A percentile compares a stretch with the other conserved stretches of the same genome.
Conservation (phyloP, 2,797 vertebrate genomes). For the Neopelma chrysocephalum region DNA sequence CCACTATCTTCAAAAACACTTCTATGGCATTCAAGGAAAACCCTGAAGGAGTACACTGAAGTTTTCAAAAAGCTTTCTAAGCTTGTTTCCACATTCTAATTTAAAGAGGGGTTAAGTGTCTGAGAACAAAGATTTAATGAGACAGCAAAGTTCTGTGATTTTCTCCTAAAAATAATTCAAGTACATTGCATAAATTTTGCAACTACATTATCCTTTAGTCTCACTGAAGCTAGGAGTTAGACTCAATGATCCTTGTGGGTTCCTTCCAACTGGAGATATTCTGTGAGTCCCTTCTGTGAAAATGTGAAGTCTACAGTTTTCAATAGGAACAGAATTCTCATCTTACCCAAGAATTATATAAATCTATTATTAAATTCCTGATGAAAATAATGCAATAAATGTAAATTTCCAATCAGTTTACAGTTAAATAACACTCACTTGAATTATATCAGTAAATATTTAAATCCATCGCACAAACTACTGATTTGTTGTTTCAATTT, state of each 20-base stretch:
- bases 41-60: background rate
- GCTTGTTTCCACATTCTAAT: background rate
- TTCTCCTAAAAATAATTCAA: background rate
- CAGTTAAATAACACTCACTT: background rate
- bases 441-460: background rate
- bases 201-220: background rate
- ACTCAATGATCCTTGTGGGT: background rate
- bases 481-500: background rate
- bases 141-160: background rate
- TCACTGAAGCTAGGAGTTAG: background rate
- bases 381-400: background rate
- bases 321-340: background rate
- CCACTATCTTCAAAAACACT: background rate
- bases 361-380: background rate
- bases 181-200: background rate
- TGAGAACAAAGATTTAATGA: background rate
- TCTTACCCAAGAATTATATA: background rate
- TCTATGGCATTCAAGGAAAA: background rate
- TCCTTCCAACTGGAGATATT: background rate
- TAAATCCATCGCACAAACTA: background rate
- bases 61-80: background rate
- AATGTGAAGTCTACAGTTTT: background rate
- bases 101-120: background rate
- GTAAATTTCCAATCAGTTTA: background rate
- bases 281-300: background rate